Conservation (phyloP, 2,797 vertebrate genomes). For the Tauraco hartlaubi region DNA sequence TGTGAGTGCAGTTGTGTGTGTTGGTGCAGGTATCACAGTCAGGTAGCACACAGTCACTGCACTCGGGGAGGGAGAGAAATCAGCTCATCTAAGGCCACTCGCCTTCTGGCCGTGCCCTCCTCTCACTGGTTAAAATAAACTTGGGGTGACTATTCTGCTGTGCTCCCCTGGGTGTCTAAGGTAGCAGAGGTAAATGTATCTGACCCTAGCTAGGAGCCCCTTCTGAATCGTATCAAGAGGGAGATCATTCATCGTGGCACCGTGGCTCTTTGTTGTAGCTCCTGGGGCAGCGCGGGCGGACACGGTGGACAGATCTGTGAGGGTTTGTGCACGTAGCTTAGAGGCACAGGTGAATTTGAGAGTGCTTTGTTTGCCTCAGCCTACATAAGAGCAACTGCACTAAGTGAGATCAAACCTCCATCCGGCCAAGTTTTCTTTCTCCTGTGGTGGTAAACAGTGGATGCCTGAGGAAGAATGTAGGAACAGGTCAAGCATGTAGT, state of each 20-base stretch:
- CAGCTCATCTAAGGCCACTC: background rate
- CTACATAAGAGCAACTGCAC: background rate
- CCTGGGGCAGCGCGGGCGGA: accelerated
- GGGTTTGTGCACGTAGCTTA: background rate
- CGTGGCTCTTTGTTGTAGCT: background rate
- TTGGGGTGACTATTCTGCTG: accelerated
- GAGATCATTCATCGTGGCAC: background rate
- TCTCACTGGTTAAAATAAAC: background rate
- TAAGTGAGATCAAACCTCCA: background rate
- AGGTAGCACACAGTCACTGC: background rate
- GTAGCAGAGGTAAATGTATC: background rate
- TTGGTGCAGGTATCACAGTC: background rate
- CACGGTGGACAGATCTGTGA: background rate
- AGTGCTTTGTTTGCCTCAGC: background rate
- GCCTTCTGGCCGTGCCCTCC: background rate
- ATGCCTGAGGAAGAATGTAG: background rate
- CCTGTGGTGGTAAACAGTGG: background rate
- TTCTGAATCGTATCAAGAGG: background rate
- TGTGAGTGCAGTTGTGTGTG: background rate
- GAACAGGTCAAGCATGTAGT: background rate
- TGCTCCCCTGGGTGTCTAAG: background rate
- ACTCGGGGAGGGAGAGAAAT: background rate
- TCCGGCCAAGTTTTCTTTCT: background rate
- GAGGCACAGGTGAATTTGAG: background rate
- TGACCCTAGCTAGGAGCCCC: background rate